Conservation (phyloP, 2,888 invertebrate genomes). For the Noctuana brunneofusca region DNA sequence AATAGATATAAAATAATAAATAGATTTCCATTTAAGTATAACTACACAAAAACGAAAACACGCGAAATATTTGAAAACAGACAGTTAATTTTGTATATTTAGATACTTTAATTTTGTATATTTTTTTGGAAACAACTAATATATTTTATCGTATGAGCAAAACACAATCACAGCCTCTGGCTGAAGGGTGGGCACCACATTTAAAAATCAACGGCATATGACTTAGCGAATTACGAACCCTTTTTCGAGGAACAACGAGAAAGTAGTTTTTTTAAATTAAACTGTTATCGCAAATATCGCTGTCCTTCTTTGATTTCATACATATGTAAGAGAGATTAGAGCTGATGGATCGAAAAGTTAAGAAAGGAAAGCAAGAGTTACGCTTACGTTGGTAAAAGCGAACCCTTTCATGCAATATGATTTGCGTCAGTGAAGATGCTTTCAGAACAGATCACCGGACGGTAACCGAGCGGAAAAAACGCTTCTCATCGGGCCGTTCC, state of each 20-base stretch:
- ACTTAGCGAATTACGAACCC: constrained; percentile 60
- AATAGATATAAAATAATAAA: no score
- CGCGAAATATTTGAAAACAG: no score
- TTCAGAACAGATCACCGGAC: constrained; percentile 78
- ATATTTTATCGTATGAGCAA: no score
- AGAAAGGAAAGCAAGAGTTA: constrained; percentile 41
- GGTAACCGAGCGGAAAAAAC: constrained; percentile 82
- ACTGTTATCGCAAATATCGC: constrained; percentile 13
- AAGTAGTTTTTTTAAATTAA: constrained; percentile 34
- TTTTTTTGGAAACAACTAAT: no score
- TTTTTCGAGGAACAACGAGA: constrained; percentile 26
- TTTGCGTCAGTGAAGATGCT: constrained; percentile 82
- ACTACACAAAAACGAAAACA: no score
- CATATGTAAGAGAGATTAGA: constrained; percentile 36
- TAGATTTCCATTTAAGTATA: no score
- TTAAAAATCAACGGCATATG: constrained; percentile 72
- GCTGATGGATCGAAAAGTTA: constrained; percentile 16
- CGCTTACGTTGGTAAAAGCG: constrained; percentile 65
- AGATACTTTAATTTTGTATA: no score
- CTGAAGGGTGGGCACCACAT: constrained; percentile 49
- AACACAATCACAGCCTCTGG: constrained; percentile 19
- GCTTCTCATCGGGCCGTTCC: constrained; percentile 75
- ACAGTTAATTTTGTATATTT: no score
- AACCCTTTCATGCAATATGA: constrained; percentile 82
- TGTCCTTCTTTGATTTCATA: constrained; percentile 38